Percentiles rank a stretch among this genome's conserved stretches.
Conservation (phyloP, 2,797 vertebrate species). For the Muscicapa striata region DNA sequence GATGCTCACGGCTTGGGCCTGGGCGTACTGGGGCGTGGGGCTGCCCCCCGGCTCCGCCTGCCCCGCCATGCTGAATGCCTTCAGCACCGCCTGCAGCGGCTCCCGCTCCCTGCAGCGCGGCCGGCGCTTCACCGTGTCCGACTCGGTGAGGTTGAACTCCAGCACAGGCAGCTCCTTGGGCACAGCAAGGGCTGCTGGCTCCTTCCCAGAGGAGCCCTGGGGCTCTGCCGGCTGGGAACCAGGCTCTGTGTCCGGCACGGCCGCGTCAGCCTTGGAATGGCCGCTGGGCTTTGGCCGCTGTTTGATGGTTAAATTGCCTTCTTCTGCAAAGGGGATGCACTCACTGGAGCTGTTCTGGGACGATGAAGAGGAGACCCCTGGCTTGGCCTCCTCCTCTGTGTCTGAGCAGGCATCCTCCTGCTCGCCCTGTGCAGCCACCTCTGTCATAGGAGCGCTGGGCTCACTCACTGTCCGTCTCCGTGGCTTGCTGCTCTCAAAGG, state of each 20-base stretch:
- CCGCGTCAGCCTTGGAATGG: slow-evolving; percentile 57
- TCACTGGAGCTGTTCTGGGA: slow-evolving; percentile 82
- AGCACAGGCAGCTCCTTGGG: slow-evolving; percentile 54
- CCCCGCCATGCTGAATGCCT: slow-evolving; percentile 64
- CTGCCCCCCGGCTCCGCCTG: neutral
- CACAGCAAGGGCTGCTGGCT: accelerated
- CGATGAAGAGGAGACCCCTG: slow-evolving; percentile 39
- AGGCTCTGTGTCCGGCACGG: neutral
- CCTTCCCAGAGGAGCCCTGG: neutral
- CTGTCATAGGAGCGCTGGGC: slow-evolving; percentile 65
- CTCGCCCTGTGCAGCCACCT: slow-evolving; percentile 14
- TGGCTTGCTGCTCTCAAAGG: slow-evolving; percentile 44
- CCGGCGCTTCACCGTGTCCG: slow-evolving; percentile 90
- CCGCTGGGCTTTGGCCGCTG: slow-evolving; percentile 84
- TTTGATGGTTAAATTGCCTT: slow-evolving; percentile 95
- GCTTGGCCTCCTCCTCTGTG: slow-evolving; percentile 78
- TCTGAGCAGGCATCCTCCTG: slow-evolving; percentile 58
- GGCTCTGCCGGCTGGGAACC: neutral
- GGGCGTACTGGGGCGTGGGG: neutral
- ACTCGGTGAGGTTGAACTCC: slow-evolving; percentile 94
- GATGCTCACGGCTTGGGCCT: slow-evolving; percentile 55
- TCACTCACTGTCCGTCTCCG: slow-evolving; percentile 85
- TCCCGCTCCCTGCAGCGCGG: slow-evolving; percentile 86
- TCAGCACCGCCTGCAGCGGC: slow-evolving; percentile 71
- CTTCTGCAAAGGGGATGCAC: slow-evolving; percentile 91